Evolutionary conservation across 2,797 vertebrate genomes (phyloP).

Genomic region (Alosa sapidissima): DNA sequence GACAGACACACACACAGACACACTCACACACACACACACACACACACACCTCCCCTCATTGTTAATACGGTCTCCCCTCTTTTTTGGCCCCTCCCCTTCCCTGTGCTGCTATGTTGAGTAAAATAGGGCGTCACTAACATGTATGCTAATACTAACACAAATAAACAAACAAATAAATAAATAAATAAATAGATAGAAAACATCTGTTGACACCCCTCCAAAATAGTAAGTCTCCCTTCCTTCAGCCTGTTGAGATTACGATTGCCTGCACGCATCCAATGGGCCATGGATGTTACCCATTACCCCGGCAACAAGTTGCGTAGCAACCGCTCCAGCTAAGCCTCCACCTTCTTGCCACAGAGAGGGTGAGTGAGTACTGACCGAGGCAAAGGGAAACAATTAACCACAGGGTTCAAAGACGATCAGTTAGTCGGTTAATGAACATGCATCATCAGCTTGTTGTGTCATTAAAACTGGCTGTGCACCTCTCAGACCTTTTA

Average conservation of each 20-base stretch:
- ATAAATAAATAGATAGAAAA: background rate
- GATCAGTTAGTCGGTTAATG: background rate
- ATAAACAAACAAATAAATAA: background rate
- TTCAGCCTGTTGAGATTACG: background rate
- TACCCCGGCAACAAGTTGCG: conserved; percentile 69
- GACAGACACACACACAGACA: no score
- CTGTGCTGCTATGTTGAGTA: background rate
- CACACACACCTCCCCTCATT: no score
- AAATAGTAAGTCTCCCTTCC: background rate
- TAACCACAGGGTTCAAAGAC: background rate
- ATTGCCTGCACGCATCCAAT: background rate
- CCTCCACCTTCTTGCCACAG: conserved; percentile 19
- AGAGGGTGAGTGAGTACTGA: conserved; percentile 31
- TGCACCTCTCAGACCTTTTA: background rate
- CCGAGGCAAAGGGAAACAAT: conserved; percentile 40
- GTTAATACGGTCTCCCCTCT: background rate
- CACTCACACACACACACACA: no score
- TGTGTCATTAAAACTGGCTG: background rate
- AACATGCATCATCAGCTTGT: background rate
- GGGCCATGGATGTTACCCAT: conserved; percentile 52
- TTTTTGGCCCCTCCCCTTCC: background rate
- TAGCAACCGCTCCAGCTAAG: conserved; percentile 50
- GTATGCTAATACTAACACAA: background rate
- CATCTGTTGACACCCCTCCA: background rate
- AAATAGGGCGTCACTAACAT: background rate